Evolutionary conservation across 2,888 invertebrate genomes (phyloP).

Genomic region (Diarsia dahlii): DNA sequence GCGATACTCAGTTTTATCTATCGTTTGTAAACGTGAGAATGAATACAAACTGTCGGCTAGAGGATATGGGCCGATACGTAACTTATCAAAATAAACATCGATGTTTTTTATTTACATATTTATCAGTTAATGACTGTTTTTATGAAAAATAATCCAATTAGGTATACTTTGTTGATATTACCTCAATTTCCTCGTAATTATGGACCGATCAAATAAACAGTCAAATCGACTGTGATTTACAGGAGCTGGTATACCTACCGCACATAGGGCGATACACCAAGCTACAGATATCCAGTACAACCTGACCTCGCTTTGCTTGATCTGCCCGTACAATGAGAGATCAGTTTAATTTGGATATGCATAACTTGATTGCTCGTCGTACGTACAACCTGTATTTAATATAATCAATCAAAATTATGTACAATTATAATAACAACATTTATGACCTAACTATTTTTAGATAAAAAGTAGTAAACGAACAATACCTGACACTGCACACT

Average conservation of each 20-base stretch:
- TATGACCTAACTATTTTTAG: too few relatives aligned
- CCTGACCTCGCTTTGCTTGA: too few relatives aligned
- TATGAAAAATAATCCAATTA: constrained; percentile 18
- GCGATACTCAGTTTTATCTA: constrained; percentile 33
- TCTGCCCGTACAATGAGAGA: too few relatives aligned
- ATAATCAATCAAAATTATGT: not conserved
- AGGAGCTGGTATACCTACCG: not conserved
- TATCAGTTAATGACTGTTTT: constrained; percentile 24
- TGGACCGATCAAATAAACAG: not conserved
- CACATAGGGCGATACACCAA: too few relatives aligned
- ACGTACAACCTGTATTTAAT: constrained; percentile 1
- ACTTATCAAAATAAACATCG: constrained; percentile 36
- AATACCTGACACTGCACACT: not conserved
- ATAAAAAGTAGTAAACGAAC: not conserved
- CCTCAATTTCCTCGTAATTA: constrained; percentile 24
- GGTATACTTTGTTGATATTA: constrained; percentile 42
- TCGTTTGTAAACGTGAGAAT: constrained; percentile 40
- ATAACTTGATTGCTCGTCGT: too few relatives aligned
- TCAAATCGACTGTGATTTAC: constrained; percentile 3
- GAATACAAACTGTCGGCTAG: constrained; percentile 6
- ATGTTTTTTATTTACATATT: constrained; percentile 51
- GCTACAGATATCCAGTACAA: too few relatives aligned
- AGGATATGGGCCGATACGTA: constrained; percentile 19
- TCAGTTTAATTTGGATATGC: too few relatives aligned
- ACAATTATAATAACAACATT: too few relatives aligned